phyloP scores from a whole-genome alignment of 1,140 invertebrate genomes.

The Caenorhabditis elegans region WBcel235 BX284603.4:9774501-9775000 shows the following conservation, averaged over 20 bases:
- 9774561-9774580: background rate
- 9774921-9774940: too few relatives aligned
- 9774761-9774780: background rate
- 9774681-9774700: conserved; percentile 3
- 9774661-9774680: conserved; percentile 17
- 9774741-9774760: background rate
- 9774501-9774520: background rate
- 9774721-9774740: background rate
- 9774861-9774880: background rate
- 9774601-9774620: background rate
- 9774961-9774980: too few relatives aligned
- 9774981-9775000: too few relatives aligned
- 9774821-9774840: background rate
- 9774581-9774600: background rate
- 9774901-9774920: too few relatives aligned
- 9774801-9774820: background rate
- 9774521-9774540: conserved; percentile 29
- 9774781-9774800: background rate
- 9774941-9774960: too few relatives aligned
- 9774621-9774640: background rate
- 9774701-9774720: background rate
- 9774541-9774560: conserved; percentile 25
- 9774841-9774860: background rate
- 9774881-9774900: background rate
- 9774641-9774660: background rate